Base-by-base conservation (phyloP, 37 sponge, comb jelly and placozoan genomes). In the Axinella damicornis region DNA sequence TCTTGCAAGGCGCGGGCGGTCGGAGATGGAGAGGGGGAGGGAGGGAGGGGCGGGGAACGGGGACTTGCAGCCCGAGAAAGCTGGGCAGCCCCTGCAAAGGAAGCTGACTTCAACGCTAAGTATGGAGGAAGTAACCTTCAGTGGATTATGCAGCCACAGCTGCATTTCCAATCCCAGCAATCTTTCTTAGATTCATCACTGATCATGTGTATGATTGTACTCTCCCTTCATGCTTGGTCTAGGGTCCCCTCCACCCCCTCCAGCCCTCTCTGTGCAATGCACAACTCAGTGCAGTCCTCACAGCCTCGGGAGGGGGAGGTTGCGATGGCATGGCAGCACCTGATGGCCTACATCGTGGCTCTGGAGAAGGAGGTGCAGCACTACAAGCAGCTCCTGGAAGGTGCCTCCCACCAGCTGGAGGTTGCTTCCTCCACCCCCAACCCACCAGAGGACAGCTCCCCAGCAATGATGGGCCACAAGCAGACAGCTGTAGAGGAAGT, bases 351-450 rank as follows among this genome's bases (percentile, higher is more conserved):
- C 73, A 83, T 83, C 2, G 73, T 83, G 18, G n/a, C 41, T 19
- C 64, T 83, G 40, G 83, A 83, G 83, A 83, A 73, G 53, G 80
- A 79, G 41, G 55, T 79, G 34, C 80, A 67, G 55, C 41, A 53
- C 24, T 79, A 79, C 68, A 79, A 66, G 25, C 76, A 27, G 12
- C 35, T 75, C 14, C 18, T 57, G 17, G 59, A 75, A 14, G 32
- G 12, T 4, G 5, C 46, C 46, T 9, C 46, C 9, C 46, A 46
- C 4, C 46, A 46, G 46, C 46, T 46, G 46, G 46, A 9, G 6
- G 9, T 4, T 9, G 4, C 9, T 9, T 9, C 46, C 46, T 46
- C 9, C 46, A 46, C 46, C 46, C 46, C 46, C 46, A 4, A 46
- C 9, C 46, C 4, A 9, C 9, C 46, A 12, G 46, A 9, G 4